phyloP scores from a whole-genome alignment of 64 coral and sea anemone species.

The Stichodactyla helianthus region DNA sequence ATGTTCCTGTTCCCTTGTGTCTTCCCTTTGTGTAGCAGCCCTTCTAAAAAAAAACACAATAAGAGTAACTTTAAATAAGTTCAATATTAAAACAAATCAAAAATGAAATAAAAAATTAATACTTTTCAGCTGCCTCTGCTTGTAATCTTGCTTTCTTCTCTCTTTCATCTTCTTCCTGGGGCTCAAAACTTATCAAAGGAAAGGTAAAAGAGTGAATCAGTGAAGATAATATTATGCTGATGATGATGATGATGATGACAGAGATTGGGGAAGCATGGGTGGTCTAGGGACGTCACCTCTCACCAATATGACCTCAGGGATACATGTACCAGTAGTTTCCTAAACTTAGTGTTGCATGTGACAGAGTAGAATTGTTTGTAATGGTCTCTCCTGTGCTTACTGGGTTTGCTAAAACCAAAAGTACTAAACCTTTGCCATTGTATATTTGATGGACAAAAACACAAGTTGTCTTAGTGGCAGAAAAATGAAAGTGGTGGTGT shows the following conservation, averaged over 20 bases:
- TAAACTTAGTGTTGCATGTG: no score
- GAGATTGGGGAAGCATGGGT: not conserved
- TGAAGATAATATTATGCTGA: no score
- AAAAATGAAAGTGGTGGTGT: not conserved
- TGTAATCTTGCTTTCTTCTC: constrained; percentile 43
- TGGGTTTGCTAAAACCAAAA: no score
- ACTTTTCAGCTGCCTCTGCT: constrained; percentile 89
- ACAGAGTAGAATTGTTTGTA: no score
- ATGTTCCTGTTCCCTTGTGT: not conserved
- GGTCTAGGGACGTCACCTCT: no score
- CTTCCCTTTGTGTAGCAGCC: not conserved
- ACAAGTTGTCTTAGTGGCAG: not conserved
- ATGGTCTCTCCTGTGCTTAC: no score
- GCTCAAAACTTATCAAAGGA: not conserved
- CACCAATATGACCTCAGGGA: not conserved
- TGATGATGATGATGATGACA: not conserved
- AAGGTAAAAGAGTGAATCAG: not conserved
- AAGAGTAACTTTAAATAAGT: not conserved
- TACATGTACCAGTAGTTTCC: no score
- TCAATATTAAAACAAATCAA: not conserved
- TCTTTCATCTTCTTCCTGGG: constrained; percentile 43
- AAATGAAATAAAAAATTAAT: not conserved
- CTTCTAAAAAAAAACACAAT: not conserved
- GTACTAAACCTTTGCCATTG: no score
- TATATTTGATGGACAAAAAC: no score